Percentiles rank a stretch among this genome's conserved stretches.
These are phyloP conservation scores for Spongia lamella DNA, from an alignment of 37 sponge, comb jelly and placozoan species.

Conservation along the genomic window DNA sequence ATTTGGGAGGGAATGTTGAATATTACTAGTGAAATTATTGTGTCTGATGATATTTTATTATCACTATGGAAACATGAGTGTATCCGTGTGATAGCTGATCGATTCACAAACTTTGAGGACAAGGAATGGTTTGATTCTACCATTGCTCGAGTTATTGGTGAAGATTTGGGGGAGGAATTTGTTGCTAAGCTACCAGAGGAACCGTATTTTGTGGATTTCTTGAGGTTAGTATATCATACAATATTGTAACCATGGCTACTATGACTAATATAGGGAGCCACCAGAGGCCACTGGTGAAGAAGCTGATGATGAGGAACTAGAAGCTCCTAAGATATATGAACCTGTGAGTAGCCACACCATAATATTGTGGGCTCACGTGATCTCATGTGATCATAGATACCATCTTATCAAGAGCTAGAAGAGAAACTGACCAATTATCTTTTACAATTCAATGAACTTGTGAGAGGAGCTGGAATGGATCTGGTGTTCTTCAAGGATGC, in stretches of 20 bases:
- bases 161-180: constrained; percentile 65
- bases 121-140: constrained; percentile 87
- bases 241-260: too few relatives aligned
- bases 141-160: constrained; percentile 49
- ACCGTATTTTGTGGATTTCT: constrained; percentile 97
- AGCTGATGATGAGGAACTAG: constrained; percentile 89
- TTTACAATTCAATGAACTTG: constrained; percentile 93
- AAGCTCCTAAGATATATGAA: constrained; percentile 98
- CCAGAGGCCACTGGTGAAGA: constrained; percentile 98
- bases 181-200: constrained; percentile 69
- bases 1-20: constrained; percentile 99
- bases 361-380: too few relatives aligned
- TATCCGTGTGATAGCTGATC: constrained; percentile 91
- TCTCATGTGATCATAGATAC: constrained; percentile 2
- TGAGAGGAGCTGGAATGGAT: constrained; percentile 97
- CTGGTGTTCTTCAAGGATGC: constrained; percentile 99
- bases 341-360: constrained; percentile 54
- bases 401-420: constrained; percentile 66
- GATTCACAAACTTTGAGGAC: constrained; percentile 94
- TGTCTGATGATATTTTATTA: constrained; percentile 41
- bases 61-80: constrained; percentile 96
- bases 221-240: constrained; percentile 53
- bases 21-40: constrained; percentile 57
- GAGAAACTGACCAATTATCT: constrained; percentile 76
- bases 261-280: constrained; percentile 63